Evolutionary conservation across 2,797 vertebrate species (phyloP), one percentile per base, ranked within the genome.

Genomic region (Todus mexicanus): DNA sequence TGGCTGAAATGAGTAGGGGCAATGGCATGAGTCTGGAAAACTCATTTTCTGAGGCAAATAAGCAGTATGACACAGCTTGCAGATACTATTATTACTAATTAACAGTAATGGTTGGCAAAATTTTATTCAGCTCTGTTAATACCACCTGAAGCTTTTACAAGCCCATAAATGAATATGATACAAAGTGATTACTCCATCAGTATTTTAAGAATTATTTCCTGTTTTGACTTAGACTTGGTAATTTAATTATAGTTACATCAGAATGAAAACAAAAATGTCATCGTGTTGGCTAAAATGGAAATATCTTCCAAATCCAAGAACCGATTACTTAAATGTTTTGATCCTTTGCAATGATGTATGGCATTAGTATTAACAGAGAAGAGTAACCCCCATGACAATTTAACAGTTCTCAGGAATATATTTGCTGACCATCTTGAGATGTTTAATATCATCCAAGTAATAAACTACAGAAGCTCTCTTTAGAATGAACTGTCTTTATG

Each of bases 211-310:
- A 82, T 64, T 66, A 84, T 76, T 93, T 96, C 84, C 80, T 87
- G 75, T 90, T 93, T 88, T 93, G 85, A 84, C 43, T 35, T 54
- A 86, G 47, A 70, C 25, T 87, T 89, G 22, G 43, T 38, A 43
- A 74, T 86, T 87, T 84, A 90, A 86, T 90, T 79, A 76, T 29
- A 65, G 35, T 91, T 90, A 87, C 86, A 82, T 90, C 88, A 94
- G 84, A 87, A 93, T 45, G 76, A 92, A 92, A 92, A 25, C 66
- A 86, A 91, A 82, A 79, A 90, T 82, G 75, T 84, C 72, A 64
- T 73, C 31, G 81, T 18, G 29, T 91, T 87, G 64, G 38, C 77
- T 87, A 68, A 76, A 87, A 73, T 33, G 5, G 47, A 29, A 87
- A 14, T 79, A 61, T 54, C 20, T 87, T 91, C 47, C 61, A 89